phyloP scores from a whole-genome alignment of 2,797 vertebrate species.

The Myotis findleyi region DNA sequence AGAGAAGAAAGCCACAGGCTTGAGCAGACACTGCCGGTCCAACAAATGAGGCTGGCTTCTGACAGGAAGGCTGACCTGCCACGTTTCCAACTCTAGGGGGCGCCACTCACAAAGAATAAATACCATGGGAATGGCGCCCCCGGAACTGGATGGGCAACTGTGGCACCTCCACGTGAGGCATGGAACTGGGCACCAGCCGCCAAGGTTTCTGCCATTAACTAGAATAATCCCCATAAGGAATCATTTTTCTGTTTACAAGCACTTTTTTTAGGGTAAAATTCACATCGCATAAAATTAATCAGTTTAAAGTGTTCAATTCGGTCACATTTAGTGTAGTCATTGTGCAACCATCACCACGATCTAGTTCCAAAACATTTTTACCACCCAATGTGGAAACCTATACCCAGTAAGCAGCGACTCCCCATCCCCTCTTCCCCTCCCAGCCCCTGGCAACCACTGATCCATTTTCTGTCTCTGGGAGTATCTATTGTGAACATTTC shows the following conservation, averaged over 20 bases:
- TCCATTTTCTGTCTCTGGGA: background rate
- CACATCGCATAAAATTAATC: background rate
- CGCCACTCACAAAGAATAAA: background rate
- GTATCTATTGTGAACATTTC: background rate
- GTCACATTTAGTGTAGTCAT: background rate
- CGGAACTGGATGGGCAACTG: background rate
- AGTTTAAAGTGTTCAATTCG: background rate
- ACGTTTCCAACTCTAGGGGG: background rate
- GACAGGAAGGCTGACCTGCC: background rate
- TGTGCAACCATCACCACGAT: background rate
- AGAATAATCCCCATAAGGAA: background rate
- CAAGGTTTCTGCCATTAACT: background rate
- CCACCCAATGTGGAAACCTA: background rate
- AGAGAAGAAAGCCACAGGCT: background rate
- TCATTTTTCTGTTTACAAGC: background rate
- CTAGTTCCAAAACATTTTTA: background rate
- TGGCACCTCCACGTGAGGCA: rapidly evolving
- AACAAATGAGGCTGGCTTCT: background rate
- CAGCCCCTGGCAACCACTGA: background rate
- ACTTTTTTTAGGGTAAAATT: background rate
- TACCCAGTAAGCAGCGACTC: too few relatives aligned
- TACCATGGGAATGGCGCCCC: rapidly evolving
- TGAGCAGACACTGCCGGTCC: background rate
- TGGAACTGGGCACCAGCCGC: background rate
- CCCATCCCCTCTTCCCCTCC: too few relatives aligned